These are phyloP conservation scores for Stenichneumon culpator DNA, from an alignment of 2,888 invertebrate species.

Conservation along the genomic window DNA sequence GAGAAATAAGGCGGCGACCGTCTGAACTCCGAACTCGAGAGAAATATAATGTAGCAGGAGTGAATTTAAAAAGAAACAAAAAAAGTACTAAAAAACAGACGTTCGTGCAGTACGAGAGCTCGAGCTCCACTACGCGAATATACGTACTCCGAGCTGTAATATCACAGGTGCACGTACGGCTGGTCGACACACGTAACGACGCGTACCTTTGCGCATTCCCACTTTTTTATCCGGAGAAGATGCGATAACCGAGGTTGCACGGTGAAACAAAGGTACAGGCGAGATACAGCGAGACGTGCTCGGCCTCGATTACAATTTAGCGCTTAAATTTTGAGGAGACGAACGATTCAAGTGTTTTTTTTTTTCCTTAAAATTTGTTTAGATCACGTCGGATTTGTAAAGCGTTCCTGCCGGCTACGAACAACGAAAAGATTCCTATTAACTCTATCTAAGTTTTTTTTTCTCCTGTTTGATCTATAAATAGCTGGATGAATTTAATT, in stretches of 20 bases:
- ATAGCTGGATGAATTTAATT: not conserved
- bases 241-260: not conserved
- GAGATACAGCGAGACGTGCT: not conserved
- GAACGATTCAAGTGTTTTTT: not conserved
- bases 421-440: too few species aligned
- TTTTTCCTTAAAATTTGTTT: not conserved
- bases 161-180: not conserved
- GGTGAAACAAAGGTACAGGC: not conserved
- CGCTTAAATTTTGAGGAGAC: not conserved
- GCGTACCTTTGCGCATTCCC: not conserved
- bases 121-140: conserved; percentile 3
- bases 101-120: conserved; percentile 1
- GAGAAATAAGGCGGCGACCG: not conserved
- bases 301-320: not conserved
- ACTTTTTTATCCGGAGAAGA: not conserved
- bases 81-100: not conserved
- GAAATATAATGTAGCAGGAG: not conserved
- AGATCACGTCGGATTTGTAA: too few species aligned
- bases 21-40: conserved; percentile 5
- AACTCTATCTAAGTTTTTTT: not conserved
- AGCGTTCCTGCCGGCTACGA: too few species aligned
- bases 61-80: not conserved
- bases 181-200: not conserved
- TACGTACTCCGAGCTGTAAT: not conserved
- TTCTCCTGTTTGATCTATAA: not conserved